Evolutionary conservation across 2,888 invertebrate genomes (phyloP).

Genomic region (Meloe dianella): DNA sequence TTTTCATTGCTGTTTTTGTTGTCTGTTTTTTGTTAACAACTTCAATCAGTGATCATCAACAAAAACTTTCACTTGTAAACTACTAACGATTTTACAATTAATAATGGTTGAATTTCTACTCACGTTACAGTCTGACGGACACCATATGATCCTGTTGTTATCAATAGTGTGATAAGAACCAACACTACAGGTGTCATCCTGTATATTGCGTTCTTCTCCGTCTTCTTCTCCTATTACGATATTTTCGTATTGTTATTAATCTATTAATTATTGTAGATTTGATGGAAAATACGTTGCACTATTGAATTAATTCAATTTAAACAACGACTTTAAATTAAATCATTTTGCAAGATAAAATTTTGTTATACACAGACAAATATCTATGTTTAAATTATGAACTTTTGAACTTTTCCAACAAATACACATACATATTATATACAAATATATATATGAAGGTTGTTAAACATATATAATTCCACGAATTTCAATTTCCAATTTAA

Average conservation of each 20-base stretch:
- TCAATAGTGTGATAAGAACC: not conserved
- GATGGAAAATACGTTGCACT: not conserved
- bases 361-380: not conserved
- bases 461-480: no score
- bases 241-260: not conserved
- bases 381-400: conserved; percentile 4
- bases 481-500: not conserved
- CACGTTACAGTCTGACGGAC: not conserved
- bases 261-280: not conserved
- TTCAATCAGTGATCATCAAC: not conserved
- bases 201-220: not conserved
- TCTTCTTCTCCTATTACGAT: not conserved
- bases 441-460: not conserved
- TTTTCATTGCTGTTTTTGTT: not conserved
- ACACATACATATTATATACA: no score
- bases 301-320: not conserved
- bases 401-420: not conserved
- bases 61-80: not conserved
- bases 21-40: not conserved
- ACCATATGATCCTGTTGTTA: not conserved
- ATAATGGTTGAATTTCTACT: no score
- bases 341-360: conserved; percentile 11
- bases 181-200: not conserved
- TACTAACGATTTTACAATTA: no score
- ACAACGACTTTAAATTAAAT: not conserved